Conservation (phyloP, 2,888 invertebrate species). For the Oeneis ivallda region DNA sequence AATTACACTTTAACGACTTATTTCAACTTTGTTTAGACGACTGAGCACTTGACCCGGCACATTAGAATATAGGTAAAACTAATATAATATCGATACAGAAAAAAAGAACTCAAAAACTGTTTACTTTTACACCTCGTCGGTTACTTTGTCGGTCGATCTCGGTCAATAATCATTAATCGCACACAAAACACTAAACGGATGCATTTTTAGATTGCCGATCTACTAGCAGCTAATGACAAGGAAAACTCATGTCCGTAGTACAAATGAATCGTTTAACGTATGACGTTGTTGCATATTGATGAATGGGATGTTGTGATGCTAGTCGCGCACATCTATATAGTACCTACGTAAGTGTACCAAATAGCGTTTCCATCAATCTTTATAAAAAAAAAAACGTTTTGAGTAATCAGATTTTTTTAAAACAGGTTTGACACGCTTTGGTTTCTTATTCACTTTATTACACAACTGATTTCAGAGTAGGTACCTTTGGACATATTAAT, state of each 20-base stretch:
- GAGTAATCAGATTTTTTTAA: not conserved
- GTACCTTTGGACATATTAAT: no score
- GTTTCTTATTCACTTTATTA: no score
- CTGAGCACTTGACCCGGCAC: no score
- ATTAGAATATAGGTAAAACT: no score
- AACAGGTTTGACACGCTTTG: not conserved
- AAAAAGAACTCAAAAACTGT: no score
- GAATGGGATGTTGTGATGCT: slow-evolving; percentile 24
- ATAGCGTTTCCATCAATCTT: not conserved
- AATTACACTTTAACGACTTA: not conserved
- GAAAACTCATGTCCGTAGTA: slow-evolving; percentile 23
- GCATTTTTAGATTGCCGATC: not conserved
- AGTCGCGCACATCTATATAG: not conserved
- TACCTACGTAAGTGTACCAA: not conserved
- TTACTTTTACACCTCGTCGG: no score
- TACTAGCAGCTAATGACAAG: slow-evolving; percentile 12
- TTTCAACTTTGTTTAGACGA: not conserved
- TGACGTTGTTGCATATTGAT: slow-evolving; percentile 30
- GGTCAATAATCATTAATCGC: no score
- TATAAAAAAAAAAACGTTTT: no score
- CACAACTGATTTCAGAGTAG: no score
- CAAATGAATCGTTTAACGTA: slow-evolving; percentile 24
- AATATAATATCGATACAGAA: no score
- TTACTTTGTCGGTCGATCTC: not conserved
- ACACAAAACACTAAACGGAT: not conserved